phyloP scores from a whole-genome alignment of 2,113 vertebrate species.

The Malurus elegans region DNA sequence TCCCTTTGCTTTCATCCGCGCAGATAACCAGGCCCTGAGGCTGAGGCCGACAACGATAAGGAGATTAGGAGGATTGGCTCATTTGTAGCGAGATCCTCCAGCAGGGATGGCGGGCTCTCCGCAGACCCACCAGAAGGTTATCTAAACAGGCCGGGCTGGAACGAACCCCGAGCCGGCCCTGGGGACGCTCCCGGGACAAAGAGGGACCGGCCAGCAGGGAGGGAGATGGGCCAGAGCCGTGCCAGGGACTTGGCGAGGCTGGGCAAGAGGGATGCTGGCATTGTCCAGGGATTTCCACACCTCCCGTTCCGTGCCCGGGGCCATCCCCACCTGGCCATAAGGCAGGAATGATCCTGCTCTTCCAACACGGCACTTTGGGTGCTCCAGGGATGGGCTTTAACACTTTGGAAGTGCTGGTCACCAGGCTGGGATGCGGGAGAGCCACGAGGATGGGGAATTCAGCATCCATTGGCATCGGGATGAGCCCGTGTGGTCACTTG shows the following conservation, averaged over 20 bases:
- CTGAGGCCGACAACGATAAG: conserved; percentile 77
- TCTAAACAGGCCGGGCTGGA: conserved; percentile 74
- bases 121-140: conserved; percentile 76
- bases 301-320: rapidly evolving
- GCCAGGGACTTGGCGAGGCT: background rate
- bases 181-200: conserved; percentile 67
- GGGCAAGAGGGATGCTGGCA: rapidly evolving
- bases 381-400: rapidly evolving
- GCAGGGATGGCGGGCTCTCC: conserved; percentile 70
- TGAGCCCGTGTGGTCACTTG: rapidly evolving
- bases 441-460: background rate
- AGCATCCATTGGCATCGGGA: rapidly evolving
- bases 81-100: conserved; percentile 73
- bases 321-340: too few relatives aligned
- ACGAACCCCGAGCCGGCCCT: conserved; percentile 63
- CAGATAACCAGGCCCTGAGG: conserved; percentile 69
- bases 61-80: conserved; percentile 76
- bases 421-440: background rate
- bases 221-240: background rate
- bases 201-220: background rate
- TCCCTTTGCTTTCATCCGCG: conserved; percentile 54
- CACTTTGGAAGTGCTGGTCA: rapidly evolving
- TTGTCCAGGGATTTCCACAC: background rate
- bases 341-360: rapidly evolving
- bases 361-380: rapidly evolving